Evolutionary conservation across 2,797 vertebrate species (phyloP), one percentile per base, ranked within the genome.

Genomic region (Pelodytes ibericus): DNA sequence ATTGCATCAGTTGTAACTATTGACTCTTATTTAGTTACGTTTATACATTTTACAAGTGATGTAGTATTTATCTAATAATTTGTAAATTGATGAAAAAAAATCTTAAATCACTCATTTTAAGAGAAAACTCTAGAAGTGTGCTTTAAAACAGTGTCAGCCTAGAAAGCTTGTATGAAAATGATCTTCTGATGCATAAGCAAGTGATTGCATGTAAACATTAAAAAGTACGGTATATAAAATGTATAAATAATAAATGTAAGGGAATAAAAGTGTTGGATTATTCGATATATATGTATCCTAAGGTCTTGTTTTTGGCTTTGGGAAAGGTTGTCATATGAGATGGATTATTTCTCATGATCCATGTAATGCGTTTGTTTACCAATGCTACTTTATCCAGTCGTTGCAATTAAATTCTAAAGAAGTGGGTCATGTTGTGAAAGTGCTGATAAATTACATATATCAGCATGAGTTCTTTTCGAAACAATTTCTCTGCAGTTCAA

Each of bases 361-460:
- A 15, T 62, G 76, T 78, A 78, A 78, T 78, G 57, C 63, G 61
- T 29, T 68, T 67, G 57, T 41, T 8, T 72, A 62, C 51, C 16
- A 51, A 56, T 56, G 57, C 30, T 61, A 62, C 56, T 53, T 73
- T 31, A 72, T 68, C 70, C 70, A 60, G 76, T 67, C 8, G 11
- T 67, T 72, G 75, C 76, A 72, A 78, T 72, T 72, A 78, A 72
- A 78, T 78, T 72, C 76, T 68, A 44, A 78, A 78, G 76, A 78
- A 78, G 29, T 73, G 76, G 76, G 76, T 78, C 76, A 78, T 73
- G 70, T 78, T 68, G 59, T 67, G 63, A 72, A 58, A 67, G 41
- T 72, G 63, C 76, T 78, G 76, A 78, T 78, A 78, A 68, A 78
- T 73, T 72, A 73, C 76, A 73, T 72, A 68, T 53, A 72, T 30